These are phyloP conservation scores for Cataglyphis hispanica DNA, from an alignment of 1,140 invertebrate genomes.

Conservation along the genomic window DNA sequence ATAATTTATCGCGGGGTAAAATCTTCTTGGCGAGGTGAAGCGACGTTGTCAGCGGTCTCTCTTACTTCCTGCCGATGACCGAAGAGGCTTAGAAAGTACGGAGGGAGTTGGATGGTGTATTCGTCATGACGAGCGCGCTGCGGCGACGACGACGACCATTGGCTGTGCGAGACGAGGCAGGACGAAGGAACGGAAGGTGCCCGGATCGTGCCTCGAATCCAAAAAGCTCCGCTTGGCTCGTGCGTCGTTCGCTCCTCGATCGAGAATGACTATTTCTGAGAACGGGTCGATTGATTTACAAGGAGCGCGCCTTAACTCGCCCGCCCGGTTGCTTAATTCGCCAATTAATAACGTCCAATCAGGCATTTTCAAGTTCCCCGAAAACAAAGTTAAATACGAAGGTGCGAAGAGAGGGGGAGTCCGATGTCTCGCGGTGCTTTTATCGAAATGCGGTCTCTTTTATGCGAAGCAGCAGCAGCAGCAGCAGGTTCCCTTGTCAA, in stretches of 20 bases:
- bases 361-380: not conserved
- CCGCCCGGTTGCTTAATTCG: conserved; percentile 22
- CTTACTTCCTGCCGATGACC: conserved; percentile 78
- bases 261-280: conserved; percentile 67
- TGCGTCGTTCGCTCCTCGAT: conserved; percentile 26
- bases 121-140: conserved; percentile 38
- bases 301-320: conserved; percentile 52
- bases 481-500: not conserved
- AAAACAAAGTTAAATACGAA: conserved; percentile 7
- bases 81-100: conserved; percentile 74
- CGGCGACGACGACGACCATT: conserved; percentile 30
- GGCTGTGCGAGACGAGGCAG: conserved; percentile 52
- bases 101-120: conserved; percentile 71
- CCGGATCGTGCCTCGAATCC: conserved; percentile 82
- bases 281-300: conserved; percentile 67
- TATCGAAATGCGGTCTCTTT: conserved; percentile 10
- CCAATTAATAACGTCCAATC: conserved; percentile 64
- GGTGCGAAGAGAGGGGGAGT: not conserved
- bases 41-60: conserved; percentile 32
- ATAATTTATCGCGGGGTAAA: conserved; percentile 55
- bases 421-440: not conserved
- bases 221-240: conserved; percentile 65
- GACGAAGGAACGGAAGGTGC: conserved; percentile 81
- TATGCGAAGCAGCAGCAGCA: not conserved
- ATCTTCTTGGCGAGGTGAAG: conserved; percentile 39